These are phyloP conservation scores for Brenthis ino DNA, from an alignment of 2,888 invertebrate species.

Conservation along the genomic window DNA sequence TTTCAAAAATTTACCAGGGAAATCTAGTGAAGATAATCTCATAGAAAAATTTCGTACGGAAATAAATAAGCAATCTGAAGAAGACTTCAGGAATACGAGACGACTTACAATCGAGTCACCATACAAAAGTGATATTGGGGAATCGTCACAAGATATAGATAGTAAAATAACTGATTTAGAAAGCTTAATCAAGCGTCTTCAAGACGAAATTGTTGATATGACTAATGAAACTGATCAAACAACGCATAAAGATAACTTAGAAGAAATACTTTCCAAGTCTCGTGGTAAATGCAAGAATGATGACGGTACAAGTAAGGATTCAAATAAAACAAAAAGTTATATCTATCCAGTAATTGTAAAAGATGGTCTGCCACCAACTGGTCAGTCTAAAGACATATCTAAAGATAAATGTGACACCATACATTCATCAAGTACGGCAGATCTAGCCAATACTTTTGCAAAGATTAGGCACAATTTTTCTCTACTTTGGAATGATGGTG, in stretches of 20 bases:
- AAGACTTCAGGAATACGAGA: slow-evolving; percentile 44
- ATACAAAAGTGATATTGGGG: slow-evolving; percentile 31
- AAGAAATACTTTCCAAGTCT: slow-evolving; percentile 15
- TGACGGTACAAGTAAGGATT: slow-evolving; percentile 7
- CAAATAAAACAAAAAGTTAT: slow-evolving; percentile 15
- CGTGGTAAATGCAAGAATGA: slow-evolving; percentile 10
- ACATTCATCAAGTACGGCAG: slow-evolving; percentile 10
- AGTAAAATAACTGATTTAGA: slow-evolving; percentile 58
- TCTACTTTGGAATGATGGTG: slow-evolving; percentile 35
- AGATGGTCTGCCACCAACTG: neutral
- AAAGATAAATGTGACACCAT: neutral
- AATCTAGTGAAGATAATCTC: slow-evolving; percentile 42
- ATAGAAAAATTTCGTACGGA: slow-evolving; percentile 48
- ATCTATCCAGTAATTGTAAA: slow-evolving; percentile 21
- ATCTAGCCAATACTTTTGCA: slow-evolving; percentile 26
- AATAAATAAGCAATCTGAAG: slow-evolving; percentile 38
- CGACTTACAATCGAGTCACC: slow-evolving; percentile 44
- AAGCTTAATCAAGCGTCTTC: slow-evolving; percentile 52
- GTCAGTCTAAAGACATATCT: neutral
- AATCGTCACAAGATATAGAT: slow-evolving; percentile 49
- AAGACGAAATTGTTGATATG: slow-evolving; percentile 58
- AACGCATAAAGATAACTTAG: slow-evolving; percentile 14
- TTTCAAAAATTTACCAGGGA: slow-evolving; percentile 31
- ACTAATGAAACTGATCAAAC: slow-evolving; percentile 40
- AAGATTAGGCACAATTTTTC: slow-evolving; percentile 32